Percentiles rank a stretch among this genome's conserved stretches.
Conservation (phyloP, 2,797 vertebrate genomes). For the Lepilemur ruficaudatus region DNA sequence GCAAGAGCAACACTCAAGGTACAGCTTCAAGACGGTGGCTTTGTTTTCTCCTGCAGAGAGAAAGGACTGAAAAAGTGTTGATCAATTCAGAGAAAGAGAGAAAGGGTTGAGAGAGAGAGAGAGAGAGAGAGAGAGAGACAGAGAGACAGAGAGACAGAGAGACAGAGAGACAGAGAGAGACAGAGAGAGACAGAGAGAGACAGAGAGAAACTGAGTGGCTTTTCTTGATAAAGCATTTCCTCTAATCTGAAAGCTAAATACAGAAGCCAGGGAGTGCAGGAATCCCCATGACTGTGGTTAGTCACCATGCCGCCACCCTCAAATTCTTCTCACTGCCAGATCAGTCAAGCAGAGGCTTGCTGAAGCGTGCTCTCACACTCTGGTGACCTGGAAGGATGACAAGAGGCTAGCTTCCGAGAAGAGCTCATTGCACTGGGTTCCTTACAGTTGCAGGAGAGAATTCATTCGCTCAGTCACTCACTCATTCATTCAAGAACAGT, state of each 20-base stretch:
- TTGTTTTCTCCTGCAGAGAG: background rate
- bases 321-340: background rate
- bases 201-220: background rate
- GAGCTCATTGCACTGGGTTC: fast-evolving
- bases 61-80: background rate
- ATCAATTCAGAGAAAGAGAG: background rate
- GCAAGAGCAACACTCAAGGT: background rate
- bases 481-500: background rate
- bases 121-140: no score
- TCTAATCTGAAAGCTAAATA: background rate
- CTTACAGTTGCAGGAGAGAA: background rate
- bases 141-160: no score
- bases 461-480: no score
- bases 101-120: no score
- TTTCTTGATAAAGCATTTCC: background rate
- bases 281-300: background rate
- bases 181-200: background rate
- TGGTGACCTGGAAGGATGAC: background rate
- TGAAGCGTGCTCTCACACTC: background rate
- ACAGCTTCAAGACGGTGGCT: background rate
- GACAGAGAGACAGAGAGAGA: background rate
- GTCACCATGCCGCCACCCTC: background rate
- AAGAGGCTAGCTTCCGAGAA: background rate
- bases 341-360: background rate
- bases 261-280: background rate